phyloP scores from a whole-genome alignment of 2,113 vertebrate species.

The Cinclus mexicanus region DNA sequence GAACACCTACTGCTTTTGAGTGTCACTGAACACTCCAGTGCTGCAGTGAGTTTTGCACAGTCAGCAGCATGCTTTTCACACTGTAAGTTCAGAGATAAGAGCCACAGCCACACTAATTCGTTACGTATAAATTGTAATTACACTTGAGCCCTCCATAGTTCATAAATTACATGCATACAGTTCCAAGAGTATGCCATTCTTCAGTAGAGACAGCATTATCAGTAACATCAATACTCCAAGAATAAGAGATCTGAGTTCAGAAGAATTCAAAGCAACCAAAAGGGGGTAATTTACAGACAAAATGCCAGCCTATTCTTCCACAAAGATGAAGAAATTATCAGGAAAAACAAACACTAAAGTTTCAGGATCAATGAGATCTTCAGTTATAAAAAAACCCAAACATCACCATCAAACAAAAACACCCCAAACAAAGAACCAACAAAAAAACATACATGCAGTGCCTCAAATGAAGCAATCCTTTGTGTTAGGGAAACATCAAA shows the following conservation, averaged over 20 bases:
- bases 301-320: background rate
- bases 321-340: background rate
- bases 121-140: background rate
- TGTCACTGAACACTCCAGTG: background rate
- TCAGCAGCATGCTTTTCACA: background rate
- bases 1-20: background rate
- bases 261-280: background rate
- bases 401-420: background rate
- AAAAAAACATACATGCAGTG: background rate
- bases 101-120: background rate
- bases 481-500: background rate
- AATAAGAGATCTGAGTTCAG: background rate
- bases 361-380: background rate
- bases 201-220: background rate
- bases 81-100: background rate
- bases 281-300: background rate
- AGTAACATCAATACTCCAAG: background rate
- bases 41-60: accelerated
- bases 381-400: background rate
- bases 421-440: background rate
- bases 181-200: background rate
- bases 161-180: background rate
- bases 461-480: background rate
- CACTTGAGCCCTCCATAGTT: background rate
- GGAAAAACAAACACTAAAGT: background rate